Base-by-base conservation (phyloP, 2,113 vertebrate species). In the Larimichthys crocea region DNA sequence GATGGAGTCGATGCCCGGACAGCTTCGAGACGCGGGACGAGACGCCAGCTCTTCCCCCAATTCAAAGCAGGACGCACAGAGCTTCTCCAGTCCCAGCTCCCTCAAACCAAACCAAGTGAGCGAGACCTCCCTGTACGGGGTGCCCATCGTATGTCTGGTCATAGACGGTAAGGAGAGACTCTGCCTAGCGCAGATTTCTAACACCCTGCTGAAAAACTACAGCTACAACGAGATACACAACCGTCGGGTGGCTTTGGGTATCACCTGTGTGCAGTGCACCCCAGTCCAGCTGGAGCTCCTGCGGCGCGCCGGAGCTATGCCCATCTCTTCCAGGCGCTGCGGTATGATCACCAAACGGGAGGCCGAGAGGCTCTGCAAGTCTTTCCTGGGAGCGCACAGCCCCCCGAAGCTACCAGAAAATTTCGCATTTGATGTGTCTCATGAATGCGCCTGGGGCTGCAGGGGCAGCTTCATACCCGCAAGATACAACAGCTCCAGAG, bases 201-300 rank as follows among this genome's bases (percentile, higher is more conserved):
- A 97, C 93, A 98, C 97, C 0, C 92, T 98, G 60, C 94, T 97
- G 73, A 98, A 98, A 76, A 96, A 96, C 94, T 98, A 97, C 94
- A 98, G 97, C 92, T 98, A 98, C 94, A 98, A 98, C 93, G 97
- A 98, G 92, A 98, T 98, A 61, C 97, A 98, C 94, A 97, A 97
- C 92, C 94, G 97, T 49, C 94, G 97, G 29, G 97, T 98, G 56
- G 97, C 97, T 31, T 82, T 98, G 89, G 97, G 97, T 79, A 97
- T 98, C 93, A 98, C 97, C 44, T 98, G 97, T 49, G 97, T 98
- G 76, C 97, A 98, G 93, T 98, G 97, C 91, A 98, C 97, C 19
- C 97, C 97, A 0, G 97, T 98, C 2, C 97, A 98, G 91, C 95
- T 98, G 92, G 97, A 98, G 94, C 96, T 98, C 11, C 94, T 98